phyloP scores from a whole-genome alignment of 2,113 vertebrate species.

The Myotis brandtii region DNA sequence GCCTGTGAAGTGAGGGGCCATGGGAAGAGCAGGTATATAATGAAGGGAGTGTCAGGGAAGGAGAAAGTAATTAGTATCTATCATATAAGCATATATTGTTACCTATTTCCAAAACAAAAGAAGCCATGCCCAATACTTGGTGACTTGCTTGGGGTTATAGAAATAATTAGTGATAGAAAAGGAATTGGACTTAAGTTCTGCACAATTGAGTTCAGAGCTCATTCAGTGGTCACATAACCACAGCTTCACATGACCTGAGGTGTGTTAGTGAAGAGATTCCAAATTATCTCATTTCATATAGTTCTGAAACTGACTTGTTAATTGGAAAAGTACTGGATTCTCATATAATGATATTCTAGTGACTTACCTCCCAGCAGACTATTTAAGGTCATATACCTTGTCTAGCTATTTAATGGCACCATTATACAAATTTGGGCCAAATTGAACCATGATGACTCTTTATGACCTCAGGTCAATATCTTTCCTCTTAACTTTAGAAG shows the following conservation, averaged over 20 bases:
- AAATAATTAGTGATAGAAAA: constrained; percentile 8
- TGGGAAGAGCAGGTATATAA: neutral
- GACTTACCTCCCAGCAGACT: constrained; percentile 3
- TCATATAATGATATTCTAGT: constrained; percentile 44
- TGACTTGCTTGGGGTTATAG: neutral
- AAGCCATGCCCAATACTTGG: neutral
- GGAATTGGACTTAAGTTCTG: neutral
- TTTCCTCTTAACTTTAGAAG: neutral
- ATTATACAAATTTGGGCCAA: neutral
- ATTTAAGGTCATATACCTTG: constrained; percentile 11
- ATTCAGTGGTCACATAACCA: neutral
- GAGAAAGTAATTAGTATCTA: neutral
- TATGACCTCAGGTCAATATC: neutral
- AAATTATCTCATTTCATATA: neutral
- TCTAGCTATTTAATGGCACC: neutral
- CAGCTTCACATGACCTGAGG: neutral
- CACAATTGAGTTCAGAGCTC: neutral
- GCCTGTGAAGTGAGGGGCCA: neutral
- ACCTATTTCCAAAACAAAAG: constrained; percentile 15
- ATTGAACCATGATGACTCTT: neutral
- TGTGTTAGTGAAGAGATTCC: neutral
- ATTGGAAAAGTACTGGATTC: constrained; percentile 43
- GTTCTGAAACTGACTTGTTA: constrained; percentile 34
- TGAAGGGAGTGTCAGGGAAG: neutral
- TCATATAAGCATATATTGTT: neutral